Conservation (phyloP, 1,140 invertebrate species). For the Calosoma granatense region DNA sequence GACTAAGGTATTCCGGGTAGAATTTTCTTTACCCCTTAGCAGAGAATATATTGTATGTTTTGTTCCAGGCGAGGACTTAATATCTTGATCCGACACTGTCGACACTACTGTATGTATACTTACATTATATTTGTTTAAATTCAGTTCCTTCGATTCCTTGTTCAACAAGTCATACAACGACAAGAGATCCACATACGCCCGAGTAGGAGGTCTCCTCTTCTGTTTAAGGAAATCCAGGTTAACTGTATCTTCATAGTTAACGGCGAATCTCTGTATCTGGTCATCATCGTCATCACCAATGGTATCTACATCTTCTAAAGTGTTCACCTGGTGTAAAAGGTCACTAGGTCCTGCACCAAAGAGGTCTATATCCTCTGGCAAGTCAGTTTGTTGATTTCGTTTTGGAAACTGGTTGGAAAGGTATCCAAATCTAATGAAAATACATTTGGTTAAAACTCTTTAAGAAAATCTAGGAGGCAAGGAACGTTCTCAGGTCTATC, state of each 20-base stretch:
- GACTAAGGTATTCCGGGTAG: too few species aligned
- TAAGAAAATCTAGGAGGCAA: too few species aligned
- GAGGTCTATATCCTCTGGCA: constrained; percentile 17
- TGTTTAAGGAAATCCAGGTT: constrained; percentile 19
- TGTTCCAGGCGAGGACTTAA: too few species aligned
- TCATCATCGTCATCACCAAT: constrained; percentile 16
- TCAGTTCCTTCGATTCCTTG: constrained; percentile 43
- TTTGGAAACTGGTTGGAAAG: too few species aligned
- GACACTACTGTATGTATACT: constrained; percentile 26
- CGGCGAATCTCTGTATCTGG: constrained; percentile 21
- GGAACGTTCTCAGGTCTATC: too few species aligned
- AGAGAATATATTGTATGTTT: too few species aligned
- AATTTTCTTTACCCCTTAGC: too few species aligned
- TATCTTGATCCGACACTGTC: too few species aligned
- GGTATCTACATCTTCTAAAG: constrained; percentile 15
- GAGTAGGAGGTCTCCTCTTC: constrained; percentile 27
- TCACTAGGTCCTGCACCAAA: constrained; percentile 23
- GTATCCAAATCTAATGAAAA: too few species aligned
- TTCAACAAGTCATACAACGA: constrained; percentile 44
- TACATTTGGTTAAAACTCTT: too few species aligned
- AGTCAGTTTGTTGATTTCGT: constrained; percentile 13
- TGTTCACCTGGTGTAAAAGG: constrained; percentile 21
- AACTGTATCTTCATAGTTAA: constrained; percentile 25
- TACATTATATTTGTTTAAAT: constrained; percentile 41
- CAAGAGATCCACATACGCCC: constrained; percentile 37